Base-by-base conservation (phyloP, 2,113 vertebrate genomes). In the Jaculus jaculus region DNA sequence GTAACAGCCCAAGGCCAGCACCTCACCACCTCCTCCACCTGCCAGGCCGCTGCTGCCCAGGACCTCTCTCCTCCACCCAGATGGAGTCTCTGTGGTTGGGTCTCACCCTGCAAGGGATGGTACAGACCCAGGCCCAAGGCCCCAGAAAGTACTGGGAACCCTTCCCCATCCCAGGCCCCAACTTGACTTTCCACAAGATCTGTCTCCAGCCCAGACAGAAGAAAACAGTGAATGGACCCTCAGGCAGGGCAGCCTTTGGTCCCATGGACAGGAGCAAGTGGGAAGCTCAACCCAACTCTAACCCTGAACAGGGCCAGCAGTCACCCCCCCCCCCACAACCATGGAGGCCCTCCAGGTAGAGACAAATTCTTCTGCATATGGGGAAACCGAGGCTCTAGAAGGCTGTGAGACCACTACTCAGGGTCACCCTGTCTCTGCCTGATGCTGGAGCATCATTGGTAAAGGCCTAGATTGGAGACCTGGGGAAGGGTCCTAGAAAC, bases 381-480 rank as follows among this genome's bases (percentile, higher is more conserved):
- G 39, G 66, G 66, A 82, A 47, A 12, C 60, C 0, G 21, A 81
- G 30, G 26, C 68, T 23, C 16, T 7, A 30, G n/a, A 16, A 66
- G 51, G 71, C 75, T 6, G 3, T 12, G 18, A 9, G 12, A 39
- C 54, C 5, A 0, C 32, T 1, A 15, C 58, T 82, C 68, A 11
- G 79, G 18, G 13, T 6, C 72, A 5, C 39, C n/a, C 32, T 3
- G 16, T 15, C 18, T 51, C 68, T 58, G 12, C 54, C n/a, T 8
- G 47, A 5, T 32, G 54, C 17, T 47, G 42, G 42, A 3, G 9
- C 15, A 11, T 13, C 78, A 2, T 2, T 0, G 0, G 47, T 6
- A 4, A 63, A 4, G 26, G 16, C 34, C 21, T 21, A 34, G n/a
- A 2, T 7, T 2, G 0, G 10, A 13, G 2, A 2, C 68, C 7